phyloP scores from a whole-genome alignment of 2,797 vertebrate species.

The Crenichthys baileyi region DNA sequence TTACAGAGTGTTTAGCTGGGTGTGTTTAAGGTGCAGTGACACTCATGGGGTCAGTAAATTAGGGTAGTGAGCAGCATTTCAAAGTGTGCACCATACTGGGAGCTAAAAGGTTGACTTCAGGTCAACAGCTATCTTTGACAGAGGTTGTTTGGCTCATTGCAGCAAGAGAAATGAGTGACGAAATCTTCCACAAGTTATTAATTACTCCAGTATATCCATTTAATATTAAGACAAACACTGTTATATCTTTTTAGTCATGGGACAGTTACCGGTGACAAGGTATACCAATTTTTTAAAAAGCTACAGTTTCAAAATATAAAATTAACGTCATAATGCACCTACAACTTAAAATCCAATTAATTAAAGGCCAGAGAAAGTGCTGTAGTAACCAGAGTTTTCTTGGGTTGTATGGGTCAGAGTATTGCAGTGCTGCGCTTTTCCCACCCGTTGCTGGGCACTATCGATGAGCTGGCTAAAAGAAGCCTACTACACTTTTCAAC shows the following conservation, averaged over 20 bases:
- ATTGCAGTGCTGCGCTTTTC: too few species aligned
- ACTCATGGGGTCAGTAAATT: conserved; percentile 28
- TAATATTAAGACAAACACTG: background rate
- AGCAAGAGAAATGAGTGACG: background rate
- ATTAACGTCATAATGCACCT: too few species aligned
- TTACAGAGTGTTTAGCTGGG: conserved; percentile 6
- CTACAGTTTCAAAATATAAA: background rate
- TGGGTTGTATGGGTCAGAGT: too few species aligned
- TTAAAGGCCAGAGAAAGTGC: background rate
- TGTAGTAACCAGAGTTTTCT: too few species aligned
- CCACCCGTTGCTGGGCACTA: too few species aligned
- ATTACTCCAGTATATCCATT: background rate
- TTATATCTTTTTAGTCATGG: background rate
- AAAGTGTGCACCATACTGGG: conserved; percentile 6
- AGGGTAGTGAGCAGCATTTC: conserved; percentile 21
- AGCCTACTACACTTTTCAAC: background rate
- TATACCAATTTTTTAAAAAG: too few species aligned
- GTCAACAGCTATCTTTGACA: conserved; percentile 4
- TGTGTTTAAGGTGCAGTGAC: conserved; percentile 8
- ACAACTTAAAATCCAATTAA: too few species aligned
- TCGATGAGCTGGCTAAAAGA: too few species aligned
- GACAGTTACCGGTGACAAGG: background rate
- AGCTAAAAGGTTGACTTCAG: conserved; percentile 6
- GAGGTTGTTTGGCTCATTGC: background rate
- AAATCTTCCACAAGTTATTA: background rate